Conservation (phyloP, 2,113 vertebrate species). For the Podilymbus podiceps region DNA sequence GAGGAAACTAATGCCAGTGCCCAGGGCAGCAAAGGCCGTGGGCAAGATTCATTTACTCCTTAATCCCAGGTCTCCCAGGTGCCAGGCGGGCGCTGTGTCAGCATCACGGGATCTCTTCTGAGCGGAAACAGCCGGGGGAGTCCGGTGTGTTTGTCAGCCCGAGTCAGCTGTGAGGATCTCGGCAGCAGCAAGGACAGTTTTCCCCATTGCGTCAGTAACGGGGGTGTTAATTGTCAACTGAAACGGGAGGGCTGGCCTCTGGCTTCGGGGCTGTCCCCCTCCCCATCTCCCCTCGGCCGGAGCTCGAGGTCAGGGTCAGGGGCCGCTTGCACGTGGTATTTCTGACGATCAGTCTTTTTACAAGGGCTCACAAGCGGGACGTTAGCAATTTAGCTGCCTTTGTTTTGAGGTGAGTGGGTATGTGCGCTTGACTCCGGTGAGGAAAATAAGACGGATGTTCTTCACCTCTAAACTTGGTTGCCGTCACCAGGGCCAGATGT, state of each 20-base stretch:
- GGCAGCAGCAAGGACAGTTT: background rate
- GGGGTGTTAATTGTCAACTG: background rate
- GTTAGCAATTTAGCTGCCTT: background rate
- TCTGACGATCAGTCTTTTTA: background rate
- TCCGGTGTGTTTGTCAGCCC: background rate
- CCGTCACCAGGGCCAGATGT: fast-evolving
- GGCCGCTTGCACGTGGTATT: background rate
- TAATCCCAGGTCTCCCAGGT: background rate
- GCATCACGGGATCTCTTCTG: background rate
- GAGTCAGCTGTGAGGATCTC: background rate
- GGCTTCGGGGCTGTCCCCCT: background rate
- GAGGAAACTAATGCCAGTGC: background rate
- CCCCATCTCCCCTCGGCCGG: background rate
- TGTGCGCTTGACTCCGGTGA: fast-evolving
- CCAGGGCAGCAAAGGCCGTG: background rate
- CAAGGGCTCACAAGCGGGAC: background rate
- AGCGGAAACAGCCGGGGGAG: background rate
- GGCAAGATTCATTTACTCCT: background rate
- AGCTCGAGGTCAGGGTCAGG: background rate
- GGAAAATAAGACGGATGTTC: background rate
- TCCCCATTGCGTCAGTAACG: background rate
- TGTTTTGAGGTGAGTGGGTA: background rate
- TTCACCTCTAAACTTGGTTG: background rate
- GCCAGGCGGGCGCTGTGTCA: background rate
- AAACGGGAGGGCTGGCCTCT: background rate